Base-by-base conservation (phyloP, 2,888 invertebrate species). In the Dryococelus australis region DNA sequence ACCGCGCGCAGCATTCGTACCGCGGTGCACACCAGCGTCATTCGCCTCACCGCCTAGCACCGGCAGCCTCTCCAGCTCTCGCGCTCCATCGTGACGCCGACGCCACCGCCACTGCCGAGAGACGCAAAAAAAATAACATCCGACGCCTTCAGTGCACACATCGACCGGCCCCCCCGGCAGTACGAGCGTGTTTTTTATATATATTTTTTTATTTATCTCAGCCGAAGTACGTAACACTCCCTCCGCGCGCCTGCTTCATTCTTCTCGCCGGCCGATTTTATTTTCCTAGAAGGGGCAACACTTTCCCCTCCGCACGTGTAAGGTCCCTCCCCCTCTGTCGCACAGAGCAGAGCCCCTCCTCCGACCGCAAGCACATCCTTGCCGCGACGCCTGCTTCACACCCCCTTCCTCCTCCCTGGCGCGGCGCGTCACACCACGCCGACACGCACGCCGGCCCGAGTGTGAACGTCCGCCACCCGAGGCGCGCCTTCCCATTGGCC, bases 261-360 rank as follows among this genome's bases (percentile, higher is more conserved):
- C 16, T 16, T 26, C 27, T 27, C 43, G 53, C 78, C 85, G 35
- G 27, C 2, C 86, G 79, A 47, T 65, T 26, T 85, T 6, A 80
- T 35, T 51, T 43, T 65, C 47, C n/a, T 43, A 27, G 84, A 86
- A 28, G 80, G 43, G 24, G n/a, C 51, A 28, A 78, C 88, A 80
- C 65, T 43, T 43, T 79, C 84, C 51, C 86, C 86, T 80, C 83
- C 65, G 65, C 65, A 65, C 65, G 65, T 65, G 65, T 16, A 24
- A 28, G 83, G 20, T 83, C 43, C 83, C 83, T 26, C 93, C 92
- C 92, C 93, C 92, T 93, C 93, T 88, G 93, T 92, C 93, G 92
- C n/a, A n/a, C n/a, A 93, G 93, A 92, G 92, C n/a, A n/a, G n/a
- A 92, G 93, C 93, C 93, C 93, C 93, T 92, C 92, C 92, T 93